Percentiles rank a stretch among this genome's conserved stretches.
These are phyloP conservation scores for Huso huso DNA, from an alignment of 2,797 vertebrate species.

Conservation along the genomic window DNA sequence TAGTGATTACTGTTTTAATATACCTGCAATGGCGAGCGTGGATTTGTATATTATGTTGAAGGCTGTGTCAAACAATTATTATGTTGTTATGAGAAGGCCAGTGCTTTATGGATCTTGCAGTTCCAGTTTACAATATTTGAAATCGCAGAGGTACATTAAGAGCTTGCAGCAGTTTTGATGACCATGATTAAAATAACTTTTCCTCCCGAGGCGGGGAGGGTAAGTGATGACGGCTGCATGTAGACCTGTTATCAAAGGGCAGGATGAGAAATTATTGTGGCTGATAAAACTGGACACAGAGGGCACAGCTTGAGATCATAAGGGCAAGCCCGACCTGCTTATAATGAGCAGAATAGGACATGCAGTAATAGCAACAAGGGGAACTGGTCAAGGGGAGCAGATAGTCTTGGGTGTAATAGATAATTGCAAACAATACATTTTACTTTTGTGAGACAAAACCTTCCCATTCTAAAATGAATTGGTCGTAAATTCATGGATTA, in stretches of 20 bases:
- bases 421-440: slow-evolving; percentile 57
- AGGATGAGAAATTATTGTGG: slow-evolving; percentile 43
- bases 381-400: slow-evolving; percentile 30
- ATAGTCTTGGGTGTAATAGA: slow-evolving; percentile 25
- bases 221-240: slow-evolving; percentile 38
- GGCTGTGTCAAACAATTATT: slow-evolving; percentile 23
- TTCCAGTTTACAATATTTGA: slow-evolving; percentile 11
- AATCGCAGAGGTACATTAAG: slow-evolving; percentile 1
- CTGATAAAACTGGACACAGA: slow-evolving; percentile 46
- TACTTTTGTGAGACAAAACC: slow-evolving; percentile 50
- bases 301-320: slow-evolving; percentile 31
- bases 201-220: slow-evolving; percentile 42
- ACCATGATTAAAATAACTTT: slow-evolving; percentile 49
- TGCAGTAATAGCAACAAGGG: slow-evolving; percentile 3
- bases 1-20: slow-evolving; percentile 74
- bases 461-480: slow-evolving; percentile 38
- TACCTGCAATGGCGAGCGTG: slow-evolving; percentile 40
- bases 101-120: slow-evolving; percentile 27
- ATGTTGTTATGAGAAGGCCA: slow-evolving; percentile 18
- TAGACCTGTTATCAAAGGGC: slow-evolving; percentile 48
- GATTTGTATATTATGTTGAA: slow-evolving; percentile 24
- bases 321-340: slow-evolving; percentile 29
- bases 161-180: slow-evolving; percentile 45
- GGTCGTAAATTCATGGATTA: slow-evolving; percentile 48
- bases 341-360: slow-evolving; percentile 19